phyloP scores from a whole-genome alignment of 1,140 invertebrate genomes.

The Megalopta genalis region DNA sequence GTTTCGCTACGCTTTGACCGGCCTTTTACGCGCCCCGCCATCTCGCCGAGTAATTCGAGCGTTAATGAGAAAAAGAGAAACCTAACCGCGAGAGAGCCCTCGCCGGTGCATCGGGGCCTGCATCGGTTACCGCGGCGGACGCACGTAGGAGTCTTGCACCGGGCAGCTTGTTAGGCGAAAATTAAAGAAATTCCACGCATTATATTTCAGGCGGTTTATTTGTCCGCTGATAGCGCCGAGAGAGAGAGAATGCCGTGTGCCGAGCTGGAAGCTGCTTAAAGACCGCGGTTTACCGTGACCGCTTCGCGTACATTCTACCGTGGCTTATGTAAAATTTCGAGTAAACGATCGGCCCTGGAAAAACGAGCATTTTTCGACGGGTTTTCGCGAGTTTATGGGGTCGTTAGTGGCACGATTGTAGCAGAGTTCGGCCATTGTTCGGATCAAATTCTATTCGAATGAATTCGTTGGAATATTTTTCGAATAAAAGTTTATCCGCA shows the following conservation, averaged over 20 bases:
- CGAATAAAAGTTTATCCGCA: no score
- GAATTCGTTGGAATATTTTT: no score
- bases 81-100: background rate
- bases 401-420: no score
- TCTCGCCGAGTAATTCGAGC: constrained; percentile 16
- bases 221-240: background rate
- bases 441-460: no score
- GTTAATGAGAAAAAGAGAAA: constrained; percentile 22
- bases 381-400: no score
- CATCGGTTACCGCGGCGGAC: no score
- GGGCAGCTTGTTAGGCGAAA: background rate
- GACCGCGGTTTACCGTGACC: background rate
- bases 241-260: background rate
- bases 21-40: constrained; percentile 34
- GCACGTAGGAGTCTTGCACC: constrained; percentile 25
- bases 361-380: no score
- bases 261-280: background rate
- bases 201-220: constrained; percentile 33
- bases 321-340: background rate
- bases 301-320: no score
- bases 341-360: background rate
- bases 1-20: constrained; percentile 40
- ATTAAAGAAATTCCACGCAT: constrained; percentile 16
- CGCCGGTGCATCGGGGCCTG: background rate
- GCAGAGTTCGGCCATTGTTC: no score